Conservation (phyloP, 2,888 invertebrate species). For the Zele albiditarsus region DNA sequence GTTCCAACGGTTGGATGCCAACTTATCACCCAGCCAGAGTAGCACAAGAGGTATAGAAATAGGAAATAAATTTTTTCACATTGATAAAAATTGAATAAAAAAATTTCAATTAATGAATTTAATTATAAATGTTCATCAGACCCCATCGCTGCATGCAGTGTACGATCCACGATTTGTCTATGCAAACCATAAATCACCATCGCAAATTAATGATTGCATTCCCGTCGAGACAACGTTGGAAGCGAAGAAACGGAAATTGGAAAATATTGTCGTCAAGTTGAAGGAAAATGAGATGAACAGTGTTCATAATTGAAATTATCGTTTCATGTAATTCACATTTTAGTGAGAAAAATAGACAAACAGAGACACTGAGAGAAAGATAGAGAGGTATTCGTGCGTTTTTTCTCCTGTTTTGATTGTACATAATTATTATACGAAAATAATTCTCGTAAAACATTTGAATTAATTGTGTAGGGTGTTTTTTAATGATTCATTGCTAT, state of each 20-base stretch:
- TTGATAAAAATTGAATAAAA: neutral
- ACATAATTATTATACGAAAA: conserved; percentile 24
- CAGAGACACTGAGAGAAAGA: no score
- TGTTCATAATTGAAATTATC: conserved; percentile 28
- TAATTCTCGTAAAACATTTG: neutral
- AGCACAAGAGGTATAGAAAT: conserved; percentile 55
- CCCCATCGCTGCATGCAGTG: neutral
- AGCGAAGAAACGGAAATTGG: conserved; percentile 53
- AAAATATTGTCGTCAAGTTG: conserved; percentile 56
- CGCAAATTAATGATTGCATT: neutral
- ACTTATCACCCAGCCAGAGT: conserved; percentile 55
- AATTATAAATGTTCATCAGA: neutral
- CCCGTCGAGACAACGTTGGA: conserved; percentile 17
- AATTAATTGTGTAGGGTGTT: neutral
- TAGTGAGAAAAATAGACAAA: neutral
- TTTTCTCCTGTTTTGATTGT: neutral
- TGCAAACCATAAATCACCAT: neutral
- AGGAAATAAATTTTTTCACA: neutral
- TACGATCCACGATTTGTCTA: neutral
- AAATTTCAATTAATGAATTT: neutral
- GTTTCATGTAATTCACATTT: conserved; percentile 25
- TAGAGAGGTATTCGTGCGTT: neutral
- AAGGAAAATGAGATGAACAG: conserved; percentile 50
- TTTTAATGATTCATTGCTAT: conserved; percentile 31
- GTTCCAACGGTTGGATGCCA: conserved; percentile 50